phyloP scores from a whole-genome alignment of 2,797 vertebrate species.

The Schizopygopsis malacanthus region DNA sequence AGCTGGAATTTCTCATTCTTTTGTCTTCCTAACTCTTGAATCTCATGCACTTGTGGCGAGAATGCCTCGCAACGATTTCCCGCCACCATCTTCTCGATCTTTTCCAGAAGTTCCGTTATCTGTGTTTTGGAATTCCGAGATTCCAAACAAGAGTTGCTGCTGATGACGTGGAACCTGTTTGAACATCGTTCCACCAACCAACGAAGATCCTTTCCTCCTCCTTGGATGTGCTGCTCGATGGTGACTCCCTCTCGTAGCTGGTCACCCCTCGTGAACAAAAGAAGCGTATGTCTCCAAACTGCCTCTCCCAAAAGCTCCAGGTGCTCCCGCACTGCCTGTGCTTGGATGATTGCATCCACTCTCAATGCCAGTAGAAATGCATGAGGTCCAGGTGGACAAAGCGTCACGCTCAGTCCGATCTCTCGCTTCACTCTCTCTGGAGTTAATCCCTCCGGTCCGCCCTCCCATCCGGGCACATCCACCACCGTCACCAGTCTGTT shows the following conservation, averaged over 20 bases:
- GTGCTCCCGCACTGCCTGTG: constrained; percentile 68
- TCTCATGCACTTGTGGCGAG: constrained; percentile 71
- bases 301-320: constrained; percentile 75
- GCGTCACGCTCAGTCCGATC: constrained; percentile 64
- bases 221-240: constrained; percentile 75
- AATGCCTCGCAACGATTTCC: constrained; percentile 78
- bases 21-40: constrained; percentile 71
- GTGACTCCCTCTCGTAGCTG: constrained; percentile 76
- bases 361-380: constrained; percentile 74
- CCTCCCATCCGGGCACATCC: constrained; percentile 80
- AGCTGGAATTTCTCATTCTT: constrained; percentile 74
- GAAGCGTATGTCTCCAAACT: constrained; percentile 73
- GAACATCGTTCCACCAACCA: constrained; percentile 75
- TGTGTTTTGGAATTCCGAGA: not conserved
- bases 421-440: constrained; percentile 76
- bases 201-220: constrained; percentile 74
- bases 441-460: constrained; percentile 67
- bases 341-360: constrained; percentile 72
- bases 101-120: constrained; percentile 74
- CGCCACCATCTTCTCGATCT: constrained; percentile 75
- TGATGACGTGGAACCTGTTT: constrained; percentile 73
- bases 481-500: constrained; percentile 75
- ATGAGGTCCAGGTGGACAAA: constrained; percentile 79
- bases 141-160: constrained; percentile 59
- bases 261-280: constrained; percentile 79